phyloP scores from a whole-genome alignment of 1,140 invertebrate species.

The Drosophila parabipectinata region DNA sequence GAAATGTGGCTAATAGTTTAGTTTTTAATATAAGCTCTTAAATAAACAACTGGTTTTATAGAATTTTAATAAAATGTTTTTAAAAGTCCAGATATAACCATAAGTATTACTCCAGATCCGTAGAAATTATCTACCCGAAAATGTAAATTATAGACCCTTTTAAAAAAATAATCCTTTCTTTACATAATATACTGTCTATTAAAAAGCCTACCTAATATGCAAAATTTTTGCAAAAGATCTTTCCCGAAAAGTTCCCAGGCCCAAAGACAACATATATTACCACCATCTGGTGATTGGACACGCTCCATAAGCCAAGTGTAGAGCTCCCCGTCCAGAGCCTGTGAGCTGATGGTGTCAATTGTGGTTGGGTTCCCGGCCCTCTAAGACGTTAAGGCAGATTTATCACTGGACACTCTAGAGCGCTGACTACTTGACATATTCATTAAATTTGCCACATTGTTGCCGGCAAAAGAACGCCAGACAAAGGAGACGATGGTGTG shows the following conservation, averaged over 20 bases:
- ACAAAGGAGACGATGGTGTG: constrained; percentile 63
- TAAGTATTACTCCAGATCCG: too few relatives aligned
- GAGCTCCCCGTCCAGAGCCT: constrained; percentile 14
- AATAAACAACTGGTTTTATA: not conserved
- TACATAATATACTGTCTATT: not conserved
- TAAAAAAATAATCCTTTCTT: not conserved
- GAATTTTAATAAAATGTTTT: too few relatives aligned
- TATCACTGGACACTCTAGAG: constrained; percentile 70
- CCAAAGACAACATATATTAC: constrained; percentile 19
- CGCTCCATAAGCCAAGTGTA: constrained; percentile 47
- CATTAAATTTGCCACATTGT: constrained; percentile 82
- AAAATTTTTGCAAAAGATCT: not conserved
- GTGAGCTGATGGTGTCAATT: constrained; percentile 18
- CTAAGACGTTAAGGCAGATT: constrained; percentile 68
- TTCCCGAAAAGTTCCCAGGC: constrained; percentile 23
- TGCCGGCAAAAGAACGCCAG: constrained; percentile 39
- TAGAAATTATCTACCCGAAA: too few relatives aligned
- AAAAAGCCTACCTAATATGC: not conserved
- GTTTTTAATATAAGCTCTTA: not conserved
- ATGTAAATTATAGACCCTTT: too few relatives aligned
- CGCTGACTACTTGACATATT: constrained; percentile 80
- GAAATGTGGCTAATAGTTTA: constrained; percentile 1
- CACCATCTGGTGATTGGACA: constrained; percentile 47
- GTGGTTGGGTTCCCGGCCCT: constrained; percentile 35
- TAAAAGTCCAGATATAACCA: too few relatives aligned